Evolutionary conservation across 2,888 invertebrate genomes (phyloP).

Genomic region (Chrysopilus asiliformis): DNA sequence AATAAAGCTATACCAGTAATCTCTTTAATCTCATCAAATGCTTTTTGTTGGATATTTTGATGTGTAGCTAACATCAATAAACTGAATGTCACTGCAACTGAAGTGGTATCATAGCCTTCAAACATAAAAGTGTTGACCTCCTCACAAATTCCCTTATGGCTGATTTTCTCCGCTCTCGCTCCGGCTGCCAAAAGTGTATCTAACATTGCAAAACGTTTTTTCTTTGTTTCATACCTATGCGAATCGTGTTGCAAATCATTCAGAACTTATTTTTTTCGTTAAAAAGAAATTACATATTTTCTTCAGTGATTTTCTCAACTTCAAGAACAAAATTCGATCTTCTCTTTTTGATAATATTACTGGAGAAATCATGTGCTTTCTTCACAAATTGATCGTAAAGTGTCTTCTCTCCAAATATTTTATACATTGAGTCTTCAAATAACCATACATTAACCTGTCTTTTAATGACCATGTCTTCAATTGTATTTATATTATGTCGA

Average conservation of each 20-base stretch:
- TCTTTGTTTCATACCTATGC: slow-evolving; percentile 37
- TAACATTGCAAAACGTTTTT: slow-evolving; percentile 48
- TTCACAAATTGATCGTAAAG: slow-evolving; percentile 35
- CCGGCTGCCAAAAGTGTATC: slow-evolving; percentile 48
- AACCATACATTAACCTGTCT: slow-evolving; percentile 43
- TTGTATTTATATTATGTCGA: slow-evolving; percentile 41
- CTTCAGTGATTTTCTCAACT: background rate
- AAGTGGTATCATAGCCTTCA: slow-evolving; percentile 37
- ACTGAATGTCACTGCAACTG: slow-evolving; percentile 24
- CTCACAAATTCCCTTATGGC: slow-evolving; percentile 45
- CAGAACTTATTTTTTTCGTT: slow-evolving; percentile 45
- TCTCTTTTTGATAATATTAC: slow-evolving; percentile 35
- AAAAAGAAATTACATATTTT: slow-evolving; percentile 16
- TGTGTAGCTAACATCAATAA: slow-evolving; percentile 24
- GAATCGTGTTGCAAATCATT: slow-evolving; percentile 51
- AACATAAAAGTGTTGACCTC: slow-evolving; percentile 64
- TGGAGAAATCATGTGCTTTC: slow-evolving; percentile 33
- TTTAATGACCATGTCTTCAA: slow-evolving; percentile 33
- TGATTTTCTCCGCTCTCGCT: slow-evolving; percentile 41
- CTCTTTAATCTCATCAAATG: slow-evolving; percentile 21
- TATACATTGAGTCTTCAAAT: slow-evolving; percentile 42
- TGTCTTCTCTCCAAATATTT: slow-evolving; percentile 37
- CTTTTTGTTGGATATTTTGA: slow-evolving; percentile 23
- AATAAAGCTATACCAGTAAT: slow-evolving; percentile 17
- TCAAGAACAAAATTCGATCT: no score